Evolutionary conservation across 2,113 vertebrate genomes (phyloP), one percentile per base, ranked within the genome.

Genomic region (Ovis canadensis): DNA sequence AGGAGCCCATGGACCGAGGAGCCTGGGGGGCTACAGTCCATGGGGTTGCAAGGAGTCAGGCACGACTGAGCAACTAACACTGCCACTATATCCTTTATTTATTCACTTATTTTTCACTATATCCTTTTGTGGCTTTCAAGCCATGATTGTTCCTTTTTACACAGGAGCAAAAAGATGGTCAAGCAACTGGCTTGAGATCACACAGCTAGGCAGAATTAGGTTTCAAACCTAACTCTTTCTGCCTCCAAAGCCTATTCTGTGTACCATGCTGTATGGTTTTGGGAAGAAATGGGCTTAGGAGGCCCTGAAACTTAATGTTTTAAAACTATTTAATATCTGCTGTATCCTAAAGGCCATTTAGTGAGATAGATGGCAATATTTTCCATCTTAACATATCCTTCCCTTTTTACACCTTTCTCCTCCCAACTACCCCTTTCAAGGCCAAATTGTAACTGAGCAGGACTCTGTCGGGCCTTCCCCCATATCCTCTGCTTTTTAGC

Each of bases 141-240:
- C 50, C 57, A 3, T 29, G 36, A 77, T 45, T 91, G 55, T 90
- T 40, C 4, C 88, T 16, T 97, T 90, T 43, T 62, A 15, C 13
- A 88, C n/a, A 57, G 52, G n/a, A 45, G 0, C 60, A 74, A 12
- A 85, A 33, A 45, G 54, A 62, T 81, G 23, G 50, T 50, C 64
- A 93, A 96, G 11, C 77, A 92, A 40, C 60, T 93, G 81, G 84
- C 83, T 67, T 81, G 36, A 84, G 33, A 15, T 96, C 59, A 36
- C 59, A 31, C 40, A 55, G 29, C 13, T 93, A 90, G 33, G 84
- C 88, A 97, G 88, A 94, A 13, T 25, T 55, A 55, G 21, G 86
- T 97, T 88, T 92, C 88, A 87, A 97, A 90, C 33, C 54, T 40
- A n/a, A 25, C 25, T 87, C 91, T 77, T 48, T 95, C 52, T 96